Evolutionary conservation across 1,140 invertebrate genomes (phyloP).

Genomic region (Galendromus occidentalis): DNA sequence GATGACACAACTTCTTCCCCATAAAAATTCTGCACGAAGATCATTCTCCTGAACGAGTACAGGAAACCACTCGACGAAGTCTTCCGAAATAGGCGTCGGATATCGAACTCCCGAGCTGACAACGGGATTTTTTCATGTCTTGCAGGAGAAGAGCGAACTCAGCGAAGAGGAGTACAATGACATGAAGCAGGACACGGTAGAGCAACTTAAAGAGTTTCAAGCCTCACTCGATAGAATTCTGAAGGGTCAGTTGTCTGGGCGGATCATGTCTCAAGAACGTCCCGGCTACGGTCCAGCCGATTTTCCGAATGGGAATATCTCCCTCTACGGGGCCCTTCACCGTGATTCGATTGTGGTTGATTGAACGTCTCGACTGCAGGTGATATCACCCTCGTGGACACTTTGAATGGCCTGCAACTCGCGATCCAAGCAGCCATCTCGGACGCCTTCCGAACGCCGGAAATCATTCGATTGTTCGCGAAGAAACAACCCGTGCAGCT

Average conservation of each 20-base stretch:
- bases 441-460: slow-evolving; percentile 52
- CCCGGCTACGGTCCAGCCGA: too few species aligned
- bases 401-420: slow-evolving; percentile 42
- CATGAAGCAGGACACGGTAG: slow-evolving; percentile 46
- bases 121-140: slow-evolving; percentile 16
- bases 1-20: too few species aligned
- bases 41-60: too few species aligned
- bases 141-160: slow-evolving; percentile 37
- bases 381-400: slow-evolving; percentile 46
- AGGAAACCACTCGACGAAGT: too few species aligned
- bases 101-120: slow-evolving; percentile 13
- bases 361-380: slow-evolving; percentile 33
- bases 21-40: too few species aligned
- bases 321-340: background rate
- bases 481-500: slow-evolving; percentile 48
- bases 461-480: slow-evolving; percentile 53
- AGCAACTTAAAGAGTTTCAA: slow-evolving; percentile 52
- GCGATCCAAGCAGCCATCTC: slow-evolving; percentile 54
- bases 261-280: too few species aligned
- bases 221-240: slow-evolving; percentile 40
- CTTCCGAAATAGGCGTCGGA: background rate
- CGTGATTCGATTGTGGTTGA: background rate
- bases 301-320: too few species aligned
- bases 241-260: slow-evolving; percentile 19
- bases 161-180: slow-evolving; percentile 46